Percentiles rank a stretch among this genome's conserved stretches.
Evolutionary conservation across 2,113 vertebrate species (phyloP).

Genomic region (Pyrgilauda ruficollis): DNA sequence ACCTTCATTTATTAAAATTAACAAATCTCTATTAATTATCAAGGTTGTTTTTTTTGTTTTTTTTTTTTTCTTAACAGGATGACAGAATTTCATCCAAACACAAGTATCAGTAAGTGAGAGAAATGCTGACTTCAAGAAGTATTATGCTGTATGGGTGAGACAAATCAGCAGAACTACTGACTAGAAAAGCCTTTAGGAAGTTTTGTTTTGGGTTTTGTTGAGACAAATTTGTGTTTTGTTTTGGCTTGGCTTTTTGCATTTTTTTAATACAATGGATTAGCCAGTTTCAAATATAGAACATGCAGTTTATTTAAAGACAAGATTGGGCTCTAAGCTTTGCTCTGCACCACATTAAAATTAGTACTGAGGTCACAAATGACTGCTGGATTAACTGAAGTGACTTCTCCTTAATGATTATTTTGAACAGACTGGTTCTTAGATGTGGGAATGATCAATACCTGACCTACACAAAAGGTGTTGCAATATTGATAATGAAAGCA

Average conservation of each 20-base stretch:
- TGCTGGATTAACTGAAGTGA: neutral
- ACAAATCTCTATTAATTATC: neutral
- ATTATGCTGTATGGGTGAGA: neutral
- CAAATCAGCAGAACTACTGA: neutral
- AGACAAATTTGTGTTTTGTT: accelerated
- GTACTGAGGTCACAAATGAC: neutral
- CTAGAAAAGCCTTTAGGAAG: neutral
- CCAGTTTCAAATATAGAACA: neutral
- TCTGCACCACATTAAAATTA: neutral
- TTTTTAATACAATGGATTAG: neutral
- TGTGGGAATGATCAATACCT: neutral
- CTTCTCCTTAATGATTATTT: neutral
- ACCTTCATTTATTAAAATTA: neutral
- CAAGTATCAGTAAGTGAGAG: neutral
- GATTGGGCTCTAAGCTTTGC: neutral
- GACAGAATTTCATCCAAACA: neutral
- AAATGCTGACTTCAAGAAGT: neutral
- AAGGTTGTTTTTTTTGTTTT: neutral
- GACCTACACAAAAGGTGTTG: neutral
- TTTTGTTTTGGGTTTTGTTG: neutral
- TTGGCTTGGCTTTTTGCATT: neutral
- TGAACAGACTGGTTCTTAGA: neutral
- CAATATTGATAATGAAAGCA: neutral
- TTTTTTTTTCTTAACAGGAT: neutral
- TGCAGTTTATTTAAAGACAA: neutral